These are phyloP conservation scores for Tiphia femorata DNA, from an alignment of 2,888 invertebrate species.

Conservation along the genomic window DNA sequence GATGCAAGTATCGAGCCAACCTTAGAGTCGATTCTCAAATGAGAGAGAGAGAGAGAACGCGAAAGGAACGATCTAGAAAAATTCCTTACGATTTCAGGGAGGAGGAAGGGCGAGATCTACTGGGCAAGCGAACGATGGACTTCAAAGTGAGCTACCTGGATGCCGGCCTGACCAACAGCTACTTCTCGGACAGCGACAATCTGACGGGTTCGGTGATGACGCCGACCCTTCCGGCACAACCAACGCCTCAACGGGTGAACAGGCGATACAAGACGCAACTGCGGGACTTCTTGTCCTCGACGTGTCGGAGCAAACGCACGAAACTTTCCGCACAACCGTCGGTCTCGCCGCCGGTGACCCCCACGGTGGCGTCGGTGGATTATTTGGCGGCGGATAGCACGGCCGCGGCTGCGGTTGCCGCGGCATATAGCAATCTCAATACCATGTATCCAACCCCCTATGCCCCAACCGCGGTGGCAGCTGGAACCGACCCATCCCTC, in stretches of 20 bases:
- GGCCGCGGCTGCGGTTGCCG: conserved; percentile 77
- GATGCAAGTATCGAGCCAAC: conserved; percentile 81
- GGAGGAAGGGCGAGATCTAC: conserved; percentile 96
- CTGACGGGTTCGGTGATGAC: conserved; percentile 73
- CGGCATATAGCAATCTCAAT: conserved; percentile 84
- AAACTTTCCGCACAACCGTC: conserved; percentile 70
- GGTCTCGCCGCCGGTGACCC: conserved; percentile 71
- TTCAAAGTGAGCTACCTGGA: conserved; percentile 98
- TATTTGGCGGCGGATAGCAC: conserved; percentile 77
- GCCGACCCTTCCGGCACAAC: conserved; percentile 71
- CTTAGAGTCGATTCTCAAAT: neutral
- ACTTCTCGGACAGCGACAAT: conserved; percentile 90
- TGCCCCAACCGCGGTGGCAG: conserved; percentile 80
- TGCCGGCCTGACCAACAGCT: conserved; percentile 90
- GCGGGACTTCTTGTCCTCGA: conserved; percentile 91
- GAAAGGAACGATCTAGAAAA: no score
- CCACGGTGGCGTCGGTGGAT: conserved; percentile 75
- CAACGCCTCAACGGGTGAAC: conserved; percentile 84
- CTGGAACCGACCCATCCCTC: conserved; percentile 75
- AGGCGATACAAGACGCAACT: conserved; percentile 92
- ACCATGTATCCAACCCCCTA: conserved; percentile 87
- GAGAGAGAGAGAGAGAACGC: no score
- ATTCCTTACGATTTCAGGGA: conserved; percentile 77
- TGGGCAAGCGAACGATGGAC: conserved; percentile 98
- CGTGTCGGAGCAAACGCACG: conserved; percentile 85